A percentile compares a stretch with the other conserved stretches of the same genome.
phyloP scores from a whole-genome alignment of 2,888 invertebrate species.

The Melinopterus prodromus region DNA sequence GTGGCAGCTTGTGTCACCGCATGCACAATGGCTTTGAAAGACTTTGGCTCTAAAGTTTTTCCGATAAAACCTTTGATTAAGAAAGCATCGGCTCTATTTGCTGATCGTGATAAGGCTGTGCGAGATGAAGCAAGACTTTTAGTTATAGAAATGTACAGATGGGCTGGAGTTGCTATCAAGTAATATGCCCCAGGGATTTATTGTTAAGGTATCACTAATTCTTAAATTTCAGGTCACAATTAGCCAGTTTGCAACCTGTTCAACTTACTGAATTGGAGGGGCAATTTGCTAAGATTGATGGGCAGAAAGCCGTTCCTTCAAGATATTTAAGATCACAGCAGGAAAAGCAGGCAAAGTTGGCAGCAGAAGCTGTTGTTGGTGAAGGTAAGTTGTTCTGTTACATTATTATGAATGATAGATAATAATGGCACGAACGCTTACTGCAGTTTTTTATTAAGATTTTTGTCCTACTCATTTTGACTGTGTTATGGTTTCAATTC shows the following conservation, averaged over 20 bases:
- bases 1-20: conserved; percentile 84
- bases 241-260: conserved; percentile 86
- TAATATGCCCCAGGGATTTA: conserved; percentile 39
- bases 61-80: conserved; percentile 89
- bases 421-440: no score
- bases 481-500: no score
- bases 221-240: conserved; percentile 71
- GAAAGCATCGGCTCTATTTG: conserved; percentile 82
- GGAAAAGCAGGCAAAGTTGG: conserved; percentile 65
- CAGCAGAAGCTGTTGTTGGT: conserved; percentile 60
- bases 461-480: no score
- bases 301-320: conserved; percentile 73
- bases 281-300: conserved; percentile 80
- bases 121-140: conserved; percentile 91
- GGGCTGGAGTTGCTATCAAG: conserved; percentile 58
- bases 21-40: conserved; percentile 79
- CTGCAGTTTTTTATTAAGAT: no score
- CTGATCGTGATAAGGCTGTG: conserved; percentile 91
- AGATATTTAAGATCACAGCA: conserved; percentile 86
- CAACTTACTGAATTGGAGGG: conserved; percentile 88
- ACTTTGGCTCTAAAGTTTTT: conserved; percentile 93
- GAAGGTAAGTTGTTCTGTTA: conserved; percentile 55
- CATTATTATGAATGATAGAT: no score
- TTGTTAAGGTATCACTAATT: neutral
- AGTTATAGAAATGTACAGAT: conserved; percentile 91